Evolutionary conservation across 2,888 invertebrate species (phyloP).

Genomic region (Synergus umbraculus): DNA sequence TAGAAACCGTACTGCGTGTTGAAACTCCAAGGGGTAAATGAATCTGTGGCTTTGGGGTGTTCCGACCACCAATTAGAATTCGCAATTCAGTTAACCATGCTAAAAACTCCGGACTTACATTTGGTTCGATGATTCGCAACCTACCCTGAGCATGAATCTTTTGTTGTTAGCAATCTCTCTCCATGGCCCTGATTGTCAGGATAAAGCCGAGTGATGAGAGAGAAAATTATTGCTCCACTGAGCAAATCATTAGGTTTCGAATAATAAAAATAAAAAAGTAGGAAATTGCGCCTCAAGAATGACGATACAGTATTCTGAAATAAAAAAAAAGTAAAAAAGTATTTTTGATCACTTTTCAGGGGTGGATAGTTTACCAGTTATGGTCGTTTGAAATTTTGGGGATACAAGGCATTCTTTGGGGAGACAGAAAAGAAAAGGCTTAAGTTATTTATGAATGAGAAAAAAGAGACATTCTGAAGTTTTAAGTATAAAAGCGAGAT

Average conservation of each 20-base stretch:
- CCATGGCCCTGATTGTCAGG: conserved; percentile 6
- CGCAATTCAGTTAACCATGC: conserved; percentile 54
- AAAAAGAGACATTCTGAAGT: too few species aligned
- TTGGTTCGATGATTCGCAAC: conserved; percentile 47
- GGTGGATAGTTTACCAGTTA: neutral
- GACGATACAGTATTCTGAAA: neutral
- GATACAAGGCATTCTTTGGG: neutral
- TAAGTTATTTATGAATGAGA: too few species aligned
- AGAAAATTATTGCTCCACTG: conserved; percentile 21
- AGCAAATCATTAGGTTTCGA: conserved; percentile 21
- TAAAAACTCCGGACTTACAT: conserved; percentile 52
- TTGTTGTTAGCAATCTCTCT: conserved; percentile 31
- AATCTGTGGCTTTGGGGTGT: conserved; percentile 52
- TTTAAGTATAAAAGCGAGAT: neutral
- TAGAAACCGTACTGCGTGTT: conserved; percentile 51
- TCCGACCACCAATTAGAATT: conserved; percentile 58
- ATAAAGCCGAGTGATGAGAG: conserved; percentile 12
- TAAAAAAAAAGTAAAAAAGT: neutral
- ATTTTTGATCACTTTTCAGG: neutral
- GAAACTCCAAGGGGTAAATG: conserved; percentile 50
- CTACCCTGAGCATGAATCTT: conserved; percentile 7
- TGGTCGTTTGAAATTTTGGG: neutral
- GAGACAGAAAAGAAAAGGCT: neutral
- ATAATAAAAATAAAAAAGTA: neutral
- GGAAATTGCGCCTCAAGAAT: neutral